Evolutionary conservation across 1,140 invertebrate genomes (phyloP).

Genomic region (roundworm (Caenorhabditis elegans)): WBcel235 BX284603.4:8207001-8207500

Average conservation of each 20-base stretch:
- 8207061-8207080: too few relatives aligned
- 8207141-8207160: too few relatives aligned
- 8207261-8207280: slow-evolving; percentile 53
- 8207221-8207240: slow-evolving; percentile 52
- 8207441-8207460: slow-evolving; percentile 48
- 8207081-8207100: too few relatives aligned
- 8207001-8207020: too few relatives aligned
- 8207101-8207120: too few relatives aligned
- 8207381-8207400: slow-evolving; percentile 51
- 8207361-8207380: too few relatives aligned
- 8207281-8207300: slow-evolving; percentile 51
- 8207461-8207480: not conserved
- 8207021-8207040: too few relatives aligned
- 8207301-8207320: slow-evolving; percentile 46
- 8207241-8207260: slow-evolving; percentile 55
- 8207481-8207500: not conserved
- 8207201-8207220: slow-evolving; percentile 36
- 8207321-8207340: slow-evolving; percentile 37
- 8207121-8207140: too few relatives aligned
- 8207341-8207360: too few relatives aligned
- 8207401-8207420: slow-evolving; percentile 53
- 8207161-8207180: slow-evolving; percentile 37
- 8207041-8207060: too few relatives aligned
- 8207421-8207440: slow-evolving; percentile 52
- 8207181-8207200: slow-evolving; percentile 52